A percentile compares a stretch with the other conserved stretches of the same genome.
Evolutionary conservation across 2,888 invertebrate species (phyloP).

Genomic region (Xestia c-nigrum): DNA sequence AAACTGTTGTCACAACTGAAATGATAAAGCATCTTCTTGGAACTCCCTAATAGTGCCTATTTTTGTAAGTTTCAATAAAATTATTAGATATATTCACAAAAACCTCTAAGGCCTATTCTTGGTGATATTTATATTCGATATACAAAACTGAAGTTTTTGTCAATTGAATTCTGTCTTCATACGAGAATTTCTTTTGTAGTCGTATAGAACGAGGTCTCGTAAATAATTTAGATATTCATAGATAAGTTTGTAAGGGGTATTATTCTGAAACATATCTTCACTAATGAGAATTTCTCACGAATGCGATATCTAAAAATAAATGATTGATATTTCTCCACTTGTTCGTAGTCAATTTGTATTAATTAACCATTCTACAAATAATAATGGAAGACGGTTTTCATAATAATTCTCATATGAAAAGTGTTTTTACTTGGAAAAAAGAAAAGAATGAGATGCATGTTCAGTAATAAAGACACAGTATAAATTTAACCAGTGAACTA

Average conservation of each 20-base stretch:
- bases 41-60: background rate
- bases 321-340: conserved; percentile 16
- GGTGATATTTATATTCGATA: conserved; percentile 15
- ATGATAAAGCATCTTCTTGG: background rate
- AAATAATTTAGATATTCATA: conserved; percentile 7
- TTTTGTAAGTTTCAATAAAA: conserved; percentile 7
- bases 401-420: conserved; percentile 31
- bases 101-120: background rate
- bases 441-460: conserved; percentile 44
- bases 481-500: background rate
- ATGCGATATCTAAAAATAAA: background rate
- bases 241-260: background rate
- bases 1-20: background rate
- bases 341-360: conserved; percentile 24
- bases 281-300: background rate
- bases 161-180: conserved; percentile 9
- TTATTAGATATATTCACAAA: conserved; percentile 10
- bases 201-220: background rate
- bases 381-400: conserved; percentile 28
- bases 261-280: conserved; percentile 5
- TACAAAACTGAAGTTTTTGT: conserved; percentile 8
- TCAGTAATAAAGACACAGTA: conserved; percentile 14
- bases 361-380: conserved; percentile 64
- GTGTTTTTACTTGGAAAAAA: conserved; percentile 18
- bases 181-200: background rate